A percentile compares a stretch with the other conserved stretches of the same genome.
phyloP scores from a whole-genome alignment of 2,113 vertebrate species.

The Polypterus senegalus region DNA sequence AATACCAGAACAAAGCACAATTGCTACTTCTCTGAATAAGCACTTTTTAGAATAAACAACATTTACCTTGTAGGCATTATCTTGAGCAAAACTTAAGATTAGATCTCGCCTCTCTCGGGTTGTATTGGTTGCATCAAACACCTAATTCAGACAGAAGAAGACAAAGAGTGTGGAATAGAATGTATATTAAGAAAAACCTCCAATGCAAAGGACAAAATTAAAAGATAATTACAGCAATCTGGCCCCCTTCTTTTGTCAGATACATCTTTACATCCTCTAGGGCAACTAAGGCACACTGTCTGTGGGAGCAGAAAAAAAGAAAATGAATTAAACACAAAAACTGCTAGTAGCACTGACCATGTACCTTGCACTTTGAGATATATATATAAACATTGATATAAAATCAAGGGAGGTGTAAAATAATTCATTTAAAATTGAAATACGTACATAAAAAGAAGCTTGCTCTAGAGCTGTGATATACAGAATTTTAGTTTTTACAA shows the following conservation, averaged over 20 bases:
- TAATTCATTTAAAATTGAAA: no score
- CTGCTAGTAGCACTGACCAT: no score
- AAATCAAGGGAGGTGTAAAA: no score
- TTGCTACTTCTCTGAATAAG: no score
- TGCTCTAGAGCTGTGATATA: no score
- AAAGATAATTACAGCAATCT: constrained; percentile 73
- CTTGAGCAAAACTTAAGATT: constrained; percentile 74
- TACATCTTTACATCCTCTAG: constrained; percentile 81
- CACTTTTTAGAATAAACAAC: no score
- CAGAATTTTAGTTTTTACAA: no score
- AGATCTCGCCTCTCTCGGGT: constrained; percentile 87
- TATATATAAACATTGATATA: no score
- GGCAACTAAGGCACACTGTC: constrained; percentile 82
- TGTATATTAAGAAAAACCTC: background rate
- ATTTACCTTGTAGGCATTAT: constrained; percentile 78
- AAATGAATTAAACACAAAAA: no score
- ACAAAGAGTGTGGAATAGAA: background rate
- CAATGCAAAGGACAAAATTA: background rate
- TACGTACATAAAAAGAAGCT: no score
- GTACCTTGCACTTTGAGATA: no score
- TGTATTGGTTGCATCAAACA: constrained; percentile 96
- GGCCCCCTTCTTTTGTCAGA: constrained; percentile 71
- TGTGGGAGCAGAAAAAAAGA: constrained; percentile 30
- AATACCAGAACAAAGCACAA: no score
- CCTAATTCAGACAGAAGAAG: constrained; percentile 38